Conservation (phyloP, 2,797 vertebrate species). For the Acanthopagrus latus region DNA sequence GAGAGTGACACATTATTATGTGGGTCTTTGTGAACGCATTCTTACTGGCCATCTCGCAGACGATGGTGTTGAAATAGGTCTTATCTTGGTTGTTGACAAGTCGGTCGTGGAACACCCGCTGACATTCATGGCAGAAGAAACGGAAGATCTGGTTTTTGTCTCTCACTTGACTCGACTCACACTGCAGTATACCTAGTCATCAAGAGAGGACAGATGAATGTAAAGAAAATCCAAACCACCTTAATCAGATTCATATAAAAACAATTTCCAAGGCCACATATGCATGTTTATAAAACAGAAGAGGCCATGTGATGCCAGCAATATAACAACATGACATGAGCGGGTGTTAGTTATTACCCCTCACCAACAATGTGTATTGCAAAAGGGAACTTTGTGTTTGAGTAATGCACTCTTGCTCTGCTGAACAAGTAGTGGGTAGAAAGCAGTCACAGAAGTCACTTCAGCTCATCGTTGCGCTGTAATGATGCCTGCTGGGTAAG, state of each 20-base stretch:
- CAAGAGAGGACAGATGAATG: neutral
- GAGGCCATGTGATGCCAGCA: neutral
- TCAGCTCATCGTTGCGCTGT: conserved; percentile 21
- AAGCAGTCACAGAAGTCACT: conserved; percentile 27
- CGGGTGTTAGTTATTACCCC: conserved; percentile 1
- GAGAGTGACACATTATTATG: neutral
- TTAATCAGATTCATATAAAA: neutral
- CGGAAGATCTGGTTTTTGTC: conserved; percentile 89
- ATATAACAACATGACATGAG: conserved; percentile 10
- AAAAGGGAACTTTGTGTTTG: conserved; percentile 21
- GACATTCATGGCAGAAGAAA: conserved; percentile 91
- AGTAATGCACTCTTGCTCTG: conserved; percentile 16
- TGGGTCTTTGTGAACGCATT: neutral
- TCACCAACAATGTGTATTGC: conserved; percentile 2
- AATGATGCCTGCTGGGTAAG: conserved; percentile 46
- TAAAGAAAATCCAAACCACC: neutral
- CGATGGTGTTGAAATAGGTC: conserved; percentile 87
- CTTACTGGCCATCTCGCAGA: conserved; percentile 91
- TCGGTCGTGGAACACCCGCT: conserved; percentile 90
- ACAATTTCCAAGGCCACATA: neutral
- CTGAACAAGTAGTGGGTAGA: conserved; percentile 26
- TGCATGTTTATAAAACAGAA: neutral
- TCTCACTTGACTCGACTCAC: conserved; percentile 84
- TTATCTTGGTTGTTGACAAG: conserved; percentile 91
- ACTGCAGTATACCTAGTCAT: conserved; percentile 87